These are phyloP conservation scores for Subacronicta megacephala DNA, from an alignment of 2,888 invertebrate genomes.

Conservation along the genomic window DNA sequence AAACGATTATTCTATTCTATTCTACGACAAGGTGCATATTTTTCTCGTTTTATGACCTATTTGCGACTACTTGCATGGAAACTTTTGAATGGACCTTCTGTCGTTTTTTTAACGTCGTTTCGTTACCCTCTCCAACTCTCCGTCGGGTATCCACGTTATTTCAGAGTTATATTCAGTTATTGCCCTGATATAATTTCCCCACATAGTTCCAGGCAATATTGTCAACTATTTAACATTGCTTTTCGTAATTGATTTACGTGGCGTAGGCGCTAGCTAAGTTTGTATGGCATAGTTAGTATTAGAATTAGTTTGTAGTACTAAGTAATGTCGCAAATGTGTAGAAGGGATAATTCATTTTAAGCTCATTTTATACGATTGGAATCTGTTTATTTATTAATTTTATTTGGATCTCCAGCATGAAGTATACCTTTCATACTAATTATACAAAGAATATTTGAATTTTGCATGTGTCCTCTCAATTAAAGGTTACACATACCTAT, in stretches of 20 bases:
- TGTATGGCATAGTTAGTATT: constrained; percentile 22
- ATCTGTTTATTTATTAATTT: too few relatives aligned
- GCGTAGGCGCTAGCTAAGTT: constrained; percentile 41
- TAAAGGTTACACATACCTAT: too few relatives aligned
- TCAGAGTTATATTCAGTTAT: constrained; percentile 66
- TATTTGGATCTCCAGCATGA: too few relatives aligned
- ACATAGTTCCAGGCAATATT: constrained; percentile 73
- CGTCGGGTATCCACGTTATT: constrained; percentile 62
- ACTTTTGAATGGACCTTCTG: constrained; percentile 21
- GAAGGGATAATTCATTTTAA: too few relatives aligned
- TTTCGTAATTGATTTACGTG: constrained; percentile 72
- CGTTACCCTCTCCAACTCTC: constrained; percentile 26
- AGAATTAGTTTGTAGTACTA: constrained; percentile 1
- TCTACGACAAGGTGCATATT: too few relatives aligned
- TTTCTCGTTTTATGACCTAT: too few relatives aligned
- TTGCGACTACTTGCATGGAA: too few relatives aligned
- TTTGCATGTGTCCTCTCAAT: too few relatives aligned
- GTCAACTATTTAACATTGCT: constrained; percentile 77
- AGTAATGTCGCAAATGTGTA: neutral
- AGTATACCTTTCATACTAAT: too few relatives aligned
- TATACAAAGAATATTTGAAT: too few relatives aligned
- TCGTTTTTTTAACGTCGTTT: accelerated
- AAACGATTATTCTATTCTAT: too few relatives aligned
- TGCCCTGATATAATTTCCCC: constrained; percentile 71
- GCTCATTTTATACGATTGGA: too few relatives aligned